Base-by-base conservation (phyloP, 2,113 vertebrate genomes). In the Coptodon rendalli region DNA sequence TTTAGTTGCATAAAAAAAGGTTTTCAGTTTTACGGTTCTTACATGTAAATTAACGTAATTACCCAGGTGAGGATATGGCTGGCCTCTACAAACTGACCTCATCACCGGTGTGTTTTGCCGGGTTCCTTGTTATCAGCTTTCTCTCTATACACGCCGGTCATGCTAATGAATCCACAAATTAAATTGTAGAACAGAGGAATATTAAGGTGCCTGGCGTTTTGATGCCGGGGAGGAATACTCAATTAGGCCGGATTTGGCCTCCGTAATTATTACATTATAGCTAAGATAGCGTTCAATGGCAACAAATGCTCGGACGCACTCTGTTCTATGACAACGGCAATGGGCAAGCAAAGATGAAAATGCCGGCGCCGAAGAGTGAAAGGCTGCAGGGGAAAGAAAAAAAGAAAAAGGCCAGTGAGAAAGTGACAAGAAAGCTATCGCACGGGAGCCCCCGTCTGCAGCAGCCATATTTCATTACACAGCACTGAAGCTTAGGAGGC, bases 91-190 rank as follows among this genome's bases (percentile, higher is more conserved):
- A 68, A 59, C 76, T 81, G 84, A 91, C 79, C 92, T 86, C 85
- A 90, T 86, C 89, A 81, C 86, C 52, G 9, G 66, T 82, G 45
- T 83, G 86, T 79, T 68, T 83, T 87, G 59, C 71, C 8, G 22
- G 61, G 83, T 90, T 90, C 52, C 61, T 27, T 86, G 78, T 89
- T 93, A 93, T 96, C 88, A 82, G 90, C 89, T 81, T 91, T 84
- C 93, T 85, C 91, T 90, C 90, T 80, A 45, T 85, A 85, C 87
- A 89, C 76, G 79, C 83, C 88, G 81, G 91, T 95, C 94, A 95
- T 91, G 86, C 85, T 94, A 95, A 96, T 94, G 93, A 97, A 95
- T 90, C 91, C 94, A 93, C 93, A 97, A 96, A 97, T 97, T 96
- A 96, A 97, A 97, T 95, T 92, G 89, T 93, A 97, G 93, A 95